Evolutionary conservation across 2,113 vertebrate species (phyloP).

Genomic region (Chaetura pelagica): DNA sequence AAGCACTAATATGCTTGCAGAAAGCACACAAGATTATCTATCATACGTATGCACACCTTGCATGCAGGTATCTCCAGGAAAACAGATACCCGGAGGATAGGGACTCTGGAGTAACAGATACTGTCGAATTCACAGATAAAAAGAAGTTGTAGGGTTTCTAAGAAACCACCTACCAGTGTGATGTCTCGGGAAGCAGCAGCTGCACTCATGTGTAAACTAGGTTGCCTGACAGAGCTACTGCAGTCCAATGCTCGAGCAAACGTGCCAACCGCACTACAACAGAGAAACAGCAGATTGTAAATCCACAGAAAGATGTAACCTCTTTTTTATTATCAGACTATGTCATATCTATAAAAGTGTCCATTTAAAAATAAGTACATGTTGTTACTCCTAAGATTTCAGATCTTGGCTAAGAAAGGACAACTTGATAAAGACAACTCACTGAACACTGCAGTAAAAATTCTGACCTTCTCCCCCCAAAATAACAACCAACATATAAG

Average conservation of each 20-base stretch:
- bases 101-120: neutral
- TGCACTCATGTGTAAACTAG: constrained; percentile 97
- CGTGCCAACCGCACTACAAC: constrained; percentile 90
- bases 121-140: neutral
- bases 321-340: neutral
- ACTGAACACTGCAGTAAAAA: neutral
- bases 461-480: neutral
- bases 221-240: constrained; percentile 95
- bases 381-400: neutral
- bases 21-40: neutral
- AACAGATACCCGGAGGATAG: fast-evolving
- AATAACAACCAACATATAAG: neutral
- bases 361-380: neutral
- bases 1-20: neutral
- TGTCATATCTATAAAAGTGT: neutral
- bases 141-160: neutral
- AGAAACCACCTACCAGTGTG: constrained; percentile 86
- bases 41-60: fast-evolving
- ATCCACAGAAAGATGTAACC: neutral
- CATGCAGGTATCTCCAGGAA: neutral
- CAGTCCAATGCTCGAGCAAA: constrained; percentile 96
- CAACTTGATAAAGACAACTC: neutral
- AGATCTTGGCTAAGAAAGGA: neutral
- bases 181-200: constrained; percentile 96
- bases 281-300: neutral